Evolutionary conservation across 2,113 vertebrate genomes (phyloP).

Genomic region (Spea multiplicata): DNA sequence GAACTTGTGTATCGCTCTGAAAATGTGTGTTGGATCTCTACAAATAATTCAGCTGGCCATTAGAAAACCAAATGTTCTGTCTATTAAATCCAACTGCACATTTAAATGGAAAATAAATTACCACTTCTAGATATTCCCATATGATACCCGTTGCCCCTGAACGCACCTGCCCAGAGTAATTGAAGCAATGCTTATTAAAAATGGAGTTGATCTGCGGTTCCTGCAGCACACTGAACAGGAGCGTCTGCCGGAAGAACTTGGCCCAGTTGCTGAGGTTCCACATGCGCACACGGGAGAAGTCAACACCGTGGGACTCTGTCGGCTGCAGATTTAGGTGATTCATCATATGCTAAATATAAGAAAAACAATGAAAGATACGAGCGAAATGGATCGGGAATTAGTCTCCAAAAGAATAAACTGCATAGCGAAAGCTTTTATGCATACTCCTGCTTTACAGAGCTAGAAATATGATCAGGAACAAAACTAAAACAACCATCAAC

Average conservation of each 20-base stretch:
- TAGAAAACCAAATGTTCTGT: no score
- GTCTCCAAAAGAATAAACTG: no score
- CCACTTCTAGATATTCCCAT: no score
- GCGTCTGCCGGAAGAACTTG: constrained; percentile 84
- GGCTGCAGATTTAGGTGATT: constrained; percentile 90
- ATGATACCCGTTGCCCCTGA: background rate
- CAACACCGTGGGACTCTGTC: constrained; percentile 85
- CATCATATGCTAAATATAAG: constrained; percentile 77
- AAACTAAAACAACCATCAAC: no score
- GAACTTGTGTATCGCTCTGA: background rate
- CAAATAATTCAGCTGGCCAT: no score
- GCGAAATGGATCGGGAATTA: no score
- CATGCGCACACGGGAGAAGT: constrained; percentile 93
- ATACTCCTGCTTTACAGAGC: no score
- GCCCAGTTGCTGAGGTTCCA: constrained; percentile 89
- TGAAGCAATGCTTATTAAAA: constrained; percentile 84
- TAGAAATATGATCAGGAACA: no score
- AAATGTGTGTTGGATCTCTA: background rate
- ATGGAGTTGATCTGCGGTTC: constrained; percentile 89
- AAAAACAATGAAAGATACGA: constrained; percentile 6
- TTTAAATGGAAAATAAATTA: no score
- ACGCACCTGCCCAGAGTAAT: constrained; percentile 84
- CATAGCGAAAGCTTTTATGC: no score
- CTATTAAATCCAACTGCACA: no score
- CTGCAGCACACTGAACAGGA: constrained; percentile 86